Evolutionary conservation across 2,888 invertebrate species (phyloP).

Genomic region (Calameuta pallipes): DNA sequence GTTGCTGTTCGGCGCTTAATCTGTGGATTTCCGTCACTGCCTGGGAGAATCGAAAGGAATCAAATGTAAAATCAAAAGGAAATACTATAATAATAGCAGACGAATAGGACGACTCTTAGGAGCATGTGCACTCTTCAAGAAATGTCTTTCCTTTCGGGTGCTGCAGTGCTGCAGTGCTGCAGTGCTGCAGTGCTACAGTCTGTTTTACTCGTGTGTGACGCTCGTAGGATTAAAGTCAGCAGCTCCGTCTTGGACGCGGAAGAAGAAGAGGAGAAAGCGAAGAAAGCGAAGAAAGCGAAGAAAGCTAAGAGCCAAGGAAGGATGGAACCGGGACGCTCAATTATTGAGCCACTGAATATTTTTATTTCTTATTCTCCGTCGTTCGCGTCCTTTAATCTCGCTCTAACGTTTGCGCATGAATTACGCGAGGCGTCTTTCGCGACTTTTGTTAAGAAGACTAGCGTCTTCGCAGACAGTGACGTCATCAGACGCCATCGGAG

Average conservation of each 20-base stretch:
- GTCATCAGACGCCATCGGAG: not conserved
- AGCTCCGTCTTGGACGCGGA: not conserved
- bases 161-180: too few species aligned
- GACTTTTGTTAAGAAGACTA: not conserved
- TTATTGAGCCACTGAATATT: conserved; percentile 2
- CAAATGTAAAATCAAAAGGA: too few species aligned
- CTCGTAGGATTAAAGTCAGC: not conserved
- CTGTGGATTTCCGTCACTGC: not conserved
- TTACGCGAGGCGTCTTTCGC: not conserved
- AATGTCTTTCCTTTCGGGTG: not conserved
- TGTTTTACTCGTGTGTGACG: not conserved
- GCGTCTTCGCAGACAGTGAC: not conserved
- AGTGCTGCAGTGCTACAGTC: too few species aligned
- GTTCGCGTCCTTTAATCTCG: conserved; percentile 1
- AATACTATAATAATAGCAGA: too few species aligned
- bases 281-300: not conserved
- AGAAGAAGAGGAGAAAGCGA: not conserved
- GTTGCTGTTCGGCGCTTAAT: not conserved
- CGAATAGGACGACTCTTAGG: too few species aligned
- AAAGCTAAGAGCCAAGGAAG: not conserved
- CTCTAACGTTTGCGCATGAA: not conserved
- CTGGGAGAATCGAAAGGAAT: not conserved
- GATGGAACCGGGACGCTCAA: conserved; percentile 1
- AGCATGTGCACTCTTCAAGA: not conserved
- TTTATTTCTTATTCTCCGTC: conserved; percentile 2